These are phyloP conservation scores for Anoncus sp. DNA, from an alignment of 2,888 invertebrate species.

Conservation along the genomic window DNA sequence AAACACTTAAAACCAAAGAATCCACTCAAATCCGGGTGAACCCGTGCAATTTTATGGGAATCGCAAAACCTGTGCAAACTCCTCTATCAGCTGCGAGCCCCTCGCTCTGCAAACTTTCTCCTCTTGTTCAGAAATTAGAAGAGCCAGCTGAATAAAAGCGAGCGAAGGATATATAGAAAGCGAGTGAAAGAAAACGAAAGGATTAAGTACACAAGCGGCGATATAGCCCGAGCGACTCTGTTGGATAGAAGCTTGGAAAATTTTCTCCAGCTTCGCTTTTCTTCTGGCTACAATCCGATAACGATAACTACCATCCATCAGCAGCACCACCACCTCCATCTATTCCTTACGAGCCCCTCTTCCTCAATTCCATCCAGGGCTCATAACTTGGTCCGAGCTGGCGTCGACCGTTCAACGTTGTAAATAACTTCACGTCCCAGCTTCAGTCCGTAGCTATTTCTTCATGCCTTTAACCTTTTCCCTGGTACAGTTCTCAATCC, in stretches of 20 bases:
- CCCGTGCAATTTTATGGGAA: slow-evolving; percentile 39
- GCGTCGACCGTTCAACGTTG: slow-evolving; percentile 48
- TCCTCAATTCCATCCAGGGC: slow-evolving; percentile 35
- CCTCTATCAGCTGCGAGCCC: slow-evolving; percentile 25
- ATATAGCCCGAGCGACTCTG: slow-evolving; percentile 27
- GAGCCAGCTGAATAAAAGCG: slow-evolving; percentile 28
- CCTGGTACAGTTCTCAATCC: background rate
- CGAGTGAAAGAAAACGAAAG: slow-evolving; percentile 37
- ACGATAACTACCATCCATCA: slow-evolving; percentile 51
- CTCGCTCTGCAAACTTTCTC: slow-evolving; percentile 38
- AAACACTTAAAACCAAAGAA: slow-evolving; percentile 10
- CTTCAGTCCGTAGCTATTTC: background rate
- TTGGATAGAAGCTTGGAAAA: slow-evolving; percentile 30
- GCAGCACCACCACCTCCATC: slow-evolving; percentile 19
- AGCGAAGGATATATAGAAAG: slow-evolving; percentile 23
- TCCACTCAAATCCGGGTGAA: slow-evolving; percentile 13
- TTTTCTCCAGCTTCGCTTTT: slow-evolving; percentile 56
- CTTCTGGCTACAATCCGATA: slow-evolving; percentile 60
- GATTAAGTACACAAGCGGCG: slow-evolving; percentile 54
- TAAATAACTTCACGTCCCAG: slow-evolving; percentile 60
- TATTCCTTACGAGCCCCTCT: slow-evolving; percentile 37
- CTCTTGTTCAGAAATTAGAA: slow-evolving; percentile 36
- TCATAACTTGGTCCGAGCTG: slow-evolving; percentile 41
- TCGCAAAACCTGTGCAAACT: slow-evolving; percentile 36
- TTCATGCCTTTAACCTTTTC: slow-evolving; percentile 11